Evolutionary conservation across 2,888 invertebrate genomes (phyloP), one percentile per base, ranked within the genome.

Genomic region (Germaria angustata): DNA sequence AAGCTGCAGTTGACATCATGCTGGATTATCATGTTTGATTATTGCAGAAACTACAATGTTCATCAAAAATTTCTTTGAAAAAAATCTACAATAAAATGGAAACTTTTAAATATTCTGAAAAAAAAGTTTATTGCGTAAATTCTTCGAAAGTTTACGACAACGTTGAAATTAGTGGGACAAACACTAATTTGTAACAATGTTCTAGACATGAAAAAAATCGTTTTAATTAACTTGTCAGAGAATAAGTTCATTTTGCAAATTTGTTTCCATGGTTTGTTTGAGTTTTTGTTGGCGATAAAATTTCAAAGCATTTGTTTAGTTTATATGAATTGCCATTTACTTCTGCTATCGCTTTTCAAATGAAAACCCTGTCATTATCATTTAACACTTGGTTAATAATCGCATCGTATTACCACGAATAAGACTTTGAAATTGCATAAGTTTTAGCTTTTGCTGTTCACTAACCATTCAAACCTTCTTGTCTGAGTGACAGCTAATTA

Each of bases 361-460:
- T 49, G 20, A 15, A 15, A 66, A 66, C 59, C 32, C 17, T 41
- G 80, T 76, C 75, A 76, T 76, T 69, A 71, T 61, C 75, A 76
- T 71, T 75, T 80, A 80, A 76, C 80, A 80, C 55, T 73, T 66
- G 63, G 55, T 13, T 75, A 63, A 69, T 41, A 68, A 66, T 46
- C 41, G 69, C 49, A 65, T 80, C 22, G 24, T 34, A 51, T 80
- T 80, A 76, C 69, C 39, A 63, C 66, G 72, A 51, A 41, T 59
- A 72, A 79, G 72, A 66, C 72, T 72, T 57, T 72, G 49, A 44
- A 80, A 73, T 72, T 72, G 72, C 66, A 59, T 36, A 80, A 72
- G 66, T 53, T 46, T 15, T 4, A 36, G 34, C 55, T 55, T 4
- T 49, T 63, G 22, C 24, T 46, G 24, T 28, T 73, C 41, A 15